Percentiles rank a stretch among this genome's conserved stretches.
Conservation (phyloP, 2,797 vertebrate species). For the Macroramphosus scolopax region DNA sequence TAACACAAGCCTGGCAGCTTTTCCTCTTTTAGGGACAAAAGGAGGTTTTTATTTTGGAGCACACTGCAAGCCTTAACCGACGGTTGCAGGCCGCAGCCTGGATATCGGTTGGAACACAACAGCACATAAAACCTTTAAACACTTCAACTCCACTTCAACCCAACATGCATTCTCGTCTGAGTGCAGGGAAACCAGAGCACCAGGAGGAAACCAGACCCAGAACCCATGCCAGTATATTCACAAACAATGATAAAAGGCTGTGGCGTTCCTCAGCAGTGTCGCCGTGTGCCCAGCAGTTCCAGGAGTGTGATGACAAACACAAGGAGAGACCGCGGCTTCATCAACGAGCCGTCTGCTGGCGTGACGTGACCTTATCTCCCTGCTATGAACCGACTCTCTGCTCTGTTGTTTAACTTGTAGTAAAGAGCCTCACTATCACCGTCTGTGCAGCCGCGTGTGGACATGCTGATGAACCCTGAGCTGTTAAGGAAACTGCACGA, state of each 20-base stretch:
- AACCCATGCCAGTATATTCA: not conserved
- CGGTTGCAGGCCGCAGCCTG: not conserved
- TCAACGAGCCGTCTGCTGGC: not conserved
- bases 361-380: slow-evolving; percentile 12
- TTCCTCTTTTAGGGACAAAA: not conserved
- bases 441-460: slow-evolving; percentile 16
- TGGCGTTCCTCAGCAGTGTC: too few species aligned
- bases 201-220: not conserved
- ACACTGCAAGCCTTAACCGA: not conserved
- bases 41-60: not conserved
- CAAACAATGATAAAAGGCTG: too few species aligned
- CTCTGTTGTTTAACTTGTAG: slow-evolving; percentile 1
- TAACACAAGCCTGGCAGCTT: slow-evolving; percentile 1
- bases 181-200: too few species aligned
- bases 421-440: not conserved
- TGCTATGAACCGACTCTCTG: not conserved
- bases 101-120: too few species aligned
- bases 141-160: too few species aligned
- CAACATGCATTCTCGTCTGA: too few species aligned
- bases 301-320: slow-evolving; percentile 2
- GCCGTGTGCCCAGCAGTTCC: too few species aligned
- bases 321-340: not conserved
- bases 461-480: slow-evolving; percentile 46
- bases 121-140: too few species aligned
- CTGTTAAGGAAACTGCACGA: slow-evolving; percentile 14